phyloP scores from a whole-genome alignment of 2,797 vertebrate species.

The Clarias laeviceps region DNA sequence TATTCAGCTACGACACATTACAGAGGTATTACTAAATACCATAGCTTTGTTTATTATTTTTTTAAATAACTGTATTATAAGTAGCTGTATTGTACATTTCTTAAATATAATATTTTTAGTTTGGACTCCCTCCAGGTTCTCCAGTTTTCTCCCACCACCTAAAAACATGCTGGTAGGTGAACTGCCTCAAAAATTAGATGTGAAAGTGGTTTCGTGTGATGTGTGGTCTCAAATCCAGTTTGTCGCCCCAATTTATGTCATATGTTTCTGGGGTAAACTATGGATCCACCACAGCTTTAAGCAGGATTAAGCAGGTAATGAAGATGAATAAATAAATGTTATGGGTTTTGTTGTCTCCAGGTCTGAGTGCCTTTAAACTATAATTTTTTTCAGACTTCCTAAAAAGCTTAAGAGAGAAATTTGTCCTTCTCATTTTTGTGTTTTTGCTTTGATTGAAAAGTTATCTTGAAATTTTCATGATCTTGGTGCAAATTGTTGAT shows the following conservation, averaged over 20 bases:
- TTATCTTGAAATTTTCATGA: no score
- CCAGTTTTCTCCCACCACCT: background rate
- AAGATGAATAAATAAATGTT: conserved; percentile 43
- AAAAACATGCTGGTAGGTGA: background rate
- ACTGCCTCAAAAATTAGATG: background rate
- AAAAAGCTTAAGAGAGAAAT: background rate
- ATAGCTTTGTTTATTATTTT: background rate
- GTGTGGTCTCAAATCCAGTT: background rate
- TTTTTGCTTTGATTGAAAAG: no score
- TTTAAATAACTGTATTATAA: background rate
- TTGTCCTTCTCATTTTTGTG: background rate
- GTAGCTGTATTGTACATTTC: background rate
- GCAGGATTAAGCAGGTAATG: conserved; percentile 49
- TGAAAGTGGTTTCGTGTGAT: background rate
- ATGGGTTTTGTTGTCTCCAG: background rate
- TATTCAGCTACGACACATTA: background rate
- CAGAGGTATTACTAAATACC: background rate
- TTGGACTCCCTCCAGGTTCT: background rate
- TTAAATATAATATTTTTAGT: no score
- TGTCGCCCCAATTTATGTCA: background rate
- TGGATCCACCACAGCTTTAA: background rate
- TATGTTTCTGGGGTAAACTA: background rate
- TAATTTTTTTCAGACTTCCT: background rate
- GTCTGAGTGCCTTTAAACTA: background rate
- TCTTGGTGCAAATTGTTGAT: no score